phyloP scores from a whole-genome alignment of 2,888 invertebrate species.

The Sclerodermus sp. region DNA sequence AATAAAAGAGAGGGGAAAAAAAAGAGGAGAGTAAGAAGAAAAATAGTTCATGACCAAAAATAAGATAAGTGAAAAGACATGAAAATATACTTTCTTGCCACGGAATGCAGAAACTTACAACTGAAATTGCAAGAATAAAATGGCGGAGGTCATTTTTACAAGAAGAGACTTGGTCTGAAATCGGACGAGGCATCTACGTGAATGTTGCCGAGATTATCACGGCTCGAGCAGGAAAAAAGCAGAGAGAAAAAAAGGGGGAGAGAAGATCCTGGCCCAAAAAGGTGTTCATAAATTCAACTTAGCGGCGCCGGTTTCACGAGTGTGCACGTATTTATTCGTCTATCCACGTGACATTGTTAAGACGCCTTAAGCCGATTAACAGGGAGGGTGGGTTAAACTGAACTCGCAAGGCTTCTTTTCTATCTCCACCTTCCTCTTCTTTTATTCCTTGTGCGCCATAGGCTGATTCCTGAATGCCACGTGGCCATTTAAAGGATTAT shows the following conservation, averaged over 20 bases:
- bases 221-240: conserved; percentile 10
- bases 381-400: conserved; percentile 37
- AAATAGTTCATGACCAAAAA: no score
- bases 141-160: no score
- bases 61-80: no score
- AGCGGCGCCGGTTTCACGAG: conserved; percentile 22
- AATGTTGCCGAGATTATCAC: conserved; percentile 13
- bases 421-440: not conserved
- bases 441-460: conserved; percentile 7
- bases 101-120: no score
- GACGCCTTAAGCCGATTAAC: conserved; percentile 51
- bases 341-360: conserved; percentile 45
- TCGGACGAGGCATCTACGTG: not conserved
- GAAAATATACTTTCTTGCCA: no score
- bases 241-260: conserved; percentile 21
- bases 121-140: no score
- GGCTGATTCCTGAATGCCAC: no score
- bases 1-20: no score
- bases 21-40: no score
- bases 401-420: conserved; percentile 45
- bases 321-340: conserved; percentile 32
- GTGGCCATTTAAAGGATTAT: no score
- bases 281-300: conserved; percentile 50
- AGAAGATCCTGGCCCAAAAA: conserved; percentile 20
- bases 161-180: no score